These are phyloP conservation scores for Phocoena sinus DNA, from an alignment of 2,113 vertebrate species.

Conservation along the genomic window DNA sequence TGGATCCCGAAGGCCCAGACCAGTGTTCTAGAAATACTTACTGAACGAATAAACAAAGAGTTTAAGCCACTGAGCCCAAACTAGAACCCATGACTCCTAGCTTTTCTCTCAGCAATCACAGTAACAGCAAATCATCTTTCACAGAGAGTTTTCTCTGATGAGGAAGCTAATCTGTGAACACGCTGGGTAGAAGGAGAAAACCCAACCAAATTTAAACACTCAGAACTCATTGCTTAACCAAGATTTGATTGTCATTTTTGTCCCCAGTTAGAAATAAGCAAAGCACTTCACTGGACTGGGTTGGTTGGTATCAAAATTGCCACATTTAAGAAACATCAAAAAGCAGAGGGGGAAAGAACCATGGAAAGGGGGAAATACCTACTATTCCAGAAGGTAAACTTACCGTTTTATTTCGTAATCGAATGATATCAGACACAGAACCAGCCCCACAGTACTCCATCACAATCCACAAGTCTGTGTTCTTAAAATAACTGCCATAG, in stretches of 20 bases:
- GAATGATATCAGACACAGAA: conserved; percentile 94
- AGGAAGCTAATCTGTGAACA: not conserved
- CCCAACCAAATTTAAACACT: conserved; percentile 27
- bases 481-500: conserved; percentile 97
- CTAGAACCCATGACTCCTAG: not conserved
- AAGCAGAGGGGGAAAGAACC: not conserved
- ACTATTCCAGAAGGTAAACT: conserved; percentile 16
- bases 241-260: not conserved
- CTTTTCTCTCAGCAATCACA: not conserved
- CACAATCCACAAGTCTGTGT: conserved; percentile 97
- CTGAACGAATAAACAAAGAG: not conserved
- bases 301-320: not conserved
- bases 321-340: not conserved
- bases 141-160: not conserved
- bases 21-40: not conserved
- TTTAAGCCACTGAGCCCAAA: not conserved
- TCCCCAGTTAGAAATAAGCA: not conserved
- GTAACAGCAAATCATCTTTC: not conserved
- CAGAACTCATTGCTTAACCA: not conserved
- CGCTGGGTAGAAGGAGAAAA: not conserved
- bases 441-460: conserved; percentile 97
- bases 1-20: not conserved
- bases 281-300: not conserved
- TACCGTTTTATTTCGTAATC: conserved; percentile 96
- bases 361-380: not conserved